phyloP scores from a whole-genome alignment of 2,797 vertebrate species.

The Gephyroberyx darwinii region DNA sequence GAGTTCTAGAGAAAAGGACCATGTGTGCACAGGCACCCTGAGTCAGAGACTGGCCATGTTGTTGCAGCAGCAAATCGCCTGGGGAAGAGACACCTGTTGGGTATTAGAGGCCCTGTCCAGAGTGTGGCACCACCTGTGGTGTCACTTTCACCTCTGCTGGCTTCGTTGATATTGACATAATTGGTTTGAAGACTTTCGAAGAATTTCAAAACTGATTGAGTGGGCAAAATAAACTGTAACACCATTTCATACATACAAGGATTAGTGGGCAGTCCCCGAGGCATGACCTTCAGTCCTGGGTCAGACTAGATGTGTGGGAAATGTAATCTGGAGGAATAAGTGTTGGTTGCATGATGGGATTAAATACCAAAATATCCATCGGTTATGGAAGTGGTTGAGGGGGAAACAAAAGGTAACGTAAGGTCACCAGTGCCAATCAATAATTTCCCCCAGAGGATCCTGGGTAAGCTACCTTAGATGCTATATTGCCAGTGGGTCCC shows the following conservation, averaged over 20 bases:
- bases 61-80: slow-evolving; percentile 6
- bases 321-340: background rate
- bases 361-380: background rate
- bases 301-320: background rate
- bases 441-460: slow-evolving; percentile 41
- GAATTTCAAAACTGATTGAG: background rate
- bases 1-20: slow-evolving; percentile 14
- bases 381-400: background rate
- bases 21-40: slow-evolving; percentile 10
- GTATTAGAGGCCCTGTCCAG: slow-evolving; percentile 9
- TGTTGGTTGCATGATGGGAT: background rate
- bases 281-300: background rate
- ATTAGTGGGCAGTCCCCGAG: background rate
- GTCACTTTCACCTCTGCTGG: background rate
- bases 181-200: background rate
- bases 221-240: background rate
- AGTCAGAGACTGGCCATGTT: slow-evolving; percentile 7
- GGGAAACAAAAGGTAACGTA: background rate
- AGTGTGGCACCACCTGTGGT: background rate
- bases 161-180: slow-evolving; percentile 1
- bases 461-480: slow-evolving; percentile 42
- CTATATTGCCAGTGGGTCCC: background rate
- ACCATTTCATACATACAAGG: background rate
- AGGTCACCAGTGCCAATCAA: slow-evolving; percentile 13
- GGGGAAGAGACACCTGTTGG: slow-evolving; percentile 7